Base-by-base conservation (phyloP, 92 coral and sea anemone species). In the Nematostella vectensis region DNA sequence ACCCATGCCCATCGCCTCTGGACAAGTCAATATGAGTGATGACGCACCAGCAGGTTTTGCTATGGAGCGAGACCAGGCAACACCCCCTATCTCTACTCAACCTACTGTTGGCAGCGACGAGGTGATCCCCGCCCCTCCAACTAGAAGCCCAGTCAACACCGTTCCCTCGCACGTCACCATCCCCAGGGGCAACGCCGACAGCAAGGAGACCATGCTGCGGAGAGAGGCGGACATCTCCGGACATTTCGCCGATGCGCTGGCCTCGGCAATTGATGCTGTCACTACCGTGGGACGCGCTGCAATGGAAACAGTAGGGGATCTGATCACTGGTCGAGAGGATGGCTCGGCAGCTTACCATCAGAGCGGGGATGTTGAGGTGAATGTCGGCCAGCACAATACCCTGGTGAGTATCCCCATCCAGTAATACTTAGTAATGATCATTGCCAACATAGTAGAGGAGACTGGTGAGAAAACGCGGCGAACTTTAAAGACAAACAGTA, bases 181-280 rank as follows among this genome's bases (percentile, higher is more conserved):
- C 0, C 72, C 78, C 1, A 33, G 63, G 21, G 45, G 59, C 20
- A 71, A 43, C 1, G 25, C 19, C 2, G 57, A 40, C 0, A 58
- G 22, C 0, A 58, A 51, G 28, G 72, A 60, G 13, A 27, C 78
- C 20, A 28, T 23, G 10, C 27, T 70, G 27, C 48, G 62, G 0
- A 40, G 48, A 47, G 64, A 66, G 22, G n/a, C n/a, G n/a, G n/a
- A n/a, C n/a, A n/a, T n/a, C n/a, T 64, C 50, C 16, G 63, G 64
- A 25, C 83, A 80, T 31, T 76, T 76, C 58, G 67, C 96, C 0
- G 99, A 85, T 39, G 95, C 87, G 25, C 38, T 93, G 23, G 80
- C 77, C 55, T 64, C 83, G 15, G 96, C 94, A 6, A 67, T 75
- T 24, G 87, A 67, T 56, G 96, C 78, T 6, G 66, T 81, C 4